phyloP scores from a whole-genome alignment of 2,113 vertebrate genomes.

The Redunca redunca region DNA sequence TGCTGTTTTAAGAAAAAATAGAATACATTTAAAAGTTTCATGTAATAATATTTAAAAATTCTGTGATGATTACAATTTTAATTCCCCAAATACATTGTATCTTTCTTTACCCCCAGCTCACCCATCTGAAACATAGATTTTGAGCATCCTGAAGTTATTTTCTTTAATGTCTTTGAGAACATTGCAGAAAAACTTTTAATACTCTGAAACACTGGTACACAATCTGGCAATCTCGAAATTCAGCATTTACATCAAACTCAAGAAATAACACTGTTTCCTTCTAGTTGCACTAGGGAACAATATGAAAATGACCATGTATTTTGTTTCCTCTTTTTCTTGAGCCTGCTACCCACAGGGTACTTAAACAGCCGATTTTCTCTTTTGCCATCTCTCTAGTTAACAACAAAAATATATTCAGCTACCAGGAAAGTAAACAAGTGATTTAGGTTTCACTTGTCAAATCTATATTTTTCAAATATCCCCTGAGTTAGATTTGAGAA shows the following conservation, averaged over 20 bases:
- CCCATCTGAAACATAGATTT: slow-evolving; percentile 8
- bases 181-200: not conserved
- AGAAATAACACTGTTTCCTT: slow-evolving; percentile 53
- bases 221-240: slow-evolving; percentile 40
- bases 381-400: slow-evolving; percentile 61
- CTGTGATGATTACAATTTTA: slow-evolving; percentile 16
- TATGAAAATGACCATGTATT: slow-evolving; percentile 42
- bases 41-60: not conserved
- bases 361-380: slow-evolving; percentile 65
- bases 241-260: slow-evolving; percentile 46
- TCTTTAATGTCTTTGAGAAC: slow-evolving; percentile 41
- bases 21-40: not conserved
- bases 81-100: slow-evolving; percentile 3
- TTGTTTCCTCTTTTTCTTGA: slow-evolving; percentile 51
- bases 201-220: not conserved
- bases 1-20: not conserved
- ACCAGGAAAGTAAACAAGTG: slow-evolving; percentile 58
- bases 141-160: not conserved
- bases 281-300: slow-evolving; percentile 41
- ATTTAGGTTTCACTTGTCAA: slow-evolving; percentile 64
- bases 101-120: not conserved
- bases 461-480: slow-evolving; percentile 57
- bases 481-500: slow-evolving; percentile 41
- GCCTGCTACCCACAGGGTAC: slow-evolving; percentile 42
- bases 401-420: slow-evolving; percentile 57